A percentile compares a stretch with the other conserved stretches of the same genome.
These are phyloP conservation scores for Bothrops jararaca DNA, from an alignment of 2,113 vertebrate species.

Conservation along the genomic window DNA sequence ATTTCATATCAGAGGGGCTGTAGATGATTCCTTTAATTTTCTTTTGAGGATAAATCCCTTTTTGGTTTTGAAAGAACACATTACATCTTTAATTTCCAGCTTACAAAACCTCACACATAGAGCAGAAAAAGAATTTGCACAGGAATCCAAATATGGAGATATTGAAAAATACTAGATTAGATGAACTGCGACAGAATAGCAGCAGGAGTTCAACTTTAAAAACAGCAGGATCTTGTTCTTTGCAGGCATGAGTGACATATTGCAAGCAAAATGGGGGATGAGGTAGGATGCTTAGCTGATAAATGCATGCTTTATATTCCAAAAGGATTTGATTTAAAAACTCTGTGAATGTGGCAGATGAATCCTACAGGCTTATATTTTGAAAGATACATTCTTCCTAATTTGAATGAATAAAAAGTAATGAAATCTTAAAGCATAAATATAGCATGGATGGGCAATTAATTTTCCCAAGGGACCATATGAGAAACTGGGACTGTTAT, in stretches of 20 bases:
- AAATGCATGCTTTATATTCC: constrained; percentile 39
- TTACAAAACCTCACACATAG: constrained; percentile 39
- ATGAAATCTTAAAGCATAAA: background rate
- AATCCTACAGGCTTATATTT: constrained; percentile 1
- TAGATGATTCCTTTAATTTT: constrained; percentile 35
- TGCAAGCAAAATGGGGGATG: constrained; percentile 57
- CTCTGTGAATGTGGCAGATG: constrained; percentile 28
- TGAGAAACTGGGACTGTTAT: background rate
- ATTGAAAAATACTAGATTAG: constrained; percentile 60
- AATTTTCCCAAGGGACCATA: background rate
- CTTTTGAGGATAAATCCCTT: constrained; percentile 43
- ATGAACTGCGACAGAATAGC: constrained; percentile 57
- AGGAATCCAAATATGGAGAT: constrained; percentile 63
- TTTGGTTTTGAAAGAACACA: constrained; percentile 44
- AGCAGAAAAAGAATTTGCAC: constrained; percentile 58
- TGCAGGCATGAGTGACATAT: constrained; percentile 61
- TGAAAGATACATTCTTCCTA: constrained; percentile 18
- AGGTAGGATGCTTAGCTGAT: constrained; percentile 46
- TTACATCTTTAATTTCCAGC: constrained; percentile 50
- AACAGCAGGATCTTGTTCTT: constrained; percentile 58
- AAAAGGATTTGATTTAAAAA: constrained; percentile 32
- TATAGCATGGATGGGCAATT: background rate
- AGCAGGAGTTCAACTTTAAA: constrained; percentile 62
- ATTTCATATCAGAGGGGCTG: constrained; percentile 18
- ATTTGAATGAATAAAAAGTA: background rate